A percentile compares a stretch with the other conserved stretches of the same genome.
These are phyloP conservation scores for Oncorhynchus masou DNA, from an alignment of 2,113 vertebrate genomes.

Conservation along the genomic window DNA sequence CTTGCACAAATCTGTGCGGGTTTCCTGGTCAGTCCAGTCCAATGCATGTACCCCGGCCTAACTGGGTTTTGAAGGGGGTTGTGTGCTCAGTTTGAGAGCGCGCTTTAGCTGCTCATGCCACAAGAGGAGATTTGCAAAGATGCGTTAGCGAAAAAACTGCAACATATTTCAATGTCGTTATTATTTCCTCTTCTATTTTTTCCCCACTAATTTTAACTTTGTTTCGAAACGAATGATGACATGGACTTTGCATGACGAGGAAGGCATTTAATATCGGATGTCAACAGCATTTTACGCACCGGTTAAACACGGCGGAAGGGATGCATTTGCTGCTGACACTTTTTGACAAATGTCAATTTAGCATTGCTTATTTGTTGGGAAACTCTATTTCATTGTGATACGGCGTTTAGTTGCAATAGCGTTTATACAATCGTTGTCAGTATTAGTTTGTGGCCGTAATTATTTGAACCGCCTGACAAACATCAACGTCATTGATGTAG, in stretches of 20 bases:
- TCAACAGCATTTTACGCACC: not conserved
- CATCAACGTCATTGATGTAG: no score
- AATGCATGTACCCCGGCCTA: slow-evolving; percentile 15
- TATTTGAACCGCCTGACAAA: no score
- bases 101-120: slow-evolving; percentile 26
- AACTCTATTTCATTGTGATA: no score
- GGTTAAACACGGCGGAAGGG: not conserved
- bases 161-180: slow-evolving; percentile 16
- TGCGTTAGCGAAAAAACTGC: slow-evolving; percentile 21
- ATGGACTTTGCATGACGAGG: not conserved
- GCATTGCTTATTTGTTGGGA: no score
- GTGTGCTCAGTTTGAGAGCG: slow-evolving; percentile 23
- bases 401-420: no score
- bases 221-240: not conserved
- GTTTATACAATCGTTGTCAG: no score
- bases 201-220: not conserved
- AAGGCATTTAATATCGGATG: not conserved
- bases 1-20: slow-evolving; percentile 37
- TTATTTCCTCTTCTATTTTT: not conserved
- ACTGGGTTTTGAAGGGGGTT: slow-evolving; percentile 6
- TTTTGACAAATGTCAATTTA: no score
- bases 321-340: slow-evolving; percentile 14
- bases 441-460: no score
- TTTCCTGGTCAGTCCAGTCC: slow-evolving; percentile 22
- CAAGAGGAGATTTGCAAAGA: slow-evolving; percentile 23